These are phyloP conservation scores for Spicauda simplicius DNA, from an alignment of 2,888 invertebrate genomes.

Conservation along the genomic window DNA sequence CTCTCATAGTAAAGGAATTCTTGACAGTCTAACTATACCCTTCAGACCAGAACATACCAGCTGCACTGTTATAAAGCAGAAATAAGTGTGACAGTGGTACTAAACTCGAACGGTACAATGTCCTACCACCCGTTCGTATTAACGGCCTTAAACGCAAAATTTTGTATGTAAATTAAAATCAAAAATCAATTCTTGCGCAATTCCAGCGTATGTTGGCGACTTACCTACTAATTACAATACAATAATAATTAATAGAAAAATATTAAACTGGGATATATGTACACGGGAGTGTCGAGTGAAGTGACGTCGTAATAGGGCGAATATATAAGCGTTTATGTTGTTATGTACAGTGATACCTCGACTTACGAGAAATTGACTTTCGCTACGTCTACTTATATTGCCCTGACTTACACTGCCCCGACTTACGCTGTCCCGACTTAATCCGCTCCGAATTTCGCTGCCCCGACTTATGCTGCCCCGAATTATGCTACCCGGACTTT, in stretches of 20 bases:
- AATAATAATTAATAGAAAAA: constrained; percentile 50
- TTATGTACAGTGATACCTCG: too few relatives aligned
- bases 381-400: too few relatives aligned
- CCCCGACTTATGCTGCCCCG: too few relatives aligned
- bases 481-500: too few relatives aligned
- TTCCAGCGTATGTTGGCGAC: constrained; percentile 34
- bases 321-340: neutral
- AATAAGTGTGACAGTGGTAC: neutral
- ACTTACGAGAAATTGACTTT: too few relatives aligned
- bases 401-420: too few relatives aligned
- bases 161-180: neutral
- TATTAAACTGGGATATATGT: constrained; percentile 49
- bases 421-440: too few relatives aligned
- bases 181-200: constrained; percentile 38
- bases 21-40: too few relatives aligned
- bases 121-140: neutral
- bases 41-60: too few relatives aligned
- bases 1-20: too few relatives aligned
- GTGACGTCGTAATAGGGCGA: neutral
- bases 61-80: too few relatives aligned
- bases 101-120: neutral
- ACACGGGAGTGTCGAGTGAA: constrained; percentile 40
- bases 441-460: too few relatives aligned
- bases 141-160: neutral
- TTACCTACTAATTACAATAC: constrained; percentile 41